Conservation (phyloP, 2,113 vertebrate genomes). For the Raja brachyura region DNA sequence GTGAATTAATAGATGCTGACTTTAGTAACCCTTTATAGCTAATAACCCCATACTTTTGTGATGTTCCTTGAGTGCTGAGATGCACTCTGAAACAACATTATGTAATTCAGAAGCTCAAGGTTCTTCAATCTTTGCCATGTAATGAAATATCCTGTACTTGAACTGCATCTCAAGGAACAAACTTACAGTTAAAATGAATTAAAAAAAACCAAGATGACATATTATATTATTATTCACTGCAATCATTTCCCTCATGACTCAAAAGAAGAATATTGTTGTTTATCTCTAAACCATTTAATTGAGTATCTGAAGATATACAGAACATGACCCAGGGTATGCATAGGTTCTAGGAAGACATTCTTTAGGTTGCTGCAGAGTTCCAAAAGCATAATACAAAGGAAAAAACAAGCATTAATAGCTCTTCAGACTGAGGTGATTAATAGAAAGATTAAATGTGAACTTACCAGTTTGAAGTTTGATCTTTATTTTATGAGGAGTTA, state of each 20-base stretch:
- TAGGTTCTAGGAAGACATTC: background rate
- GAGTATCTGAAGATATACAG: background rate
- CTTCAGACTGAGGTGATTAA: background rate
- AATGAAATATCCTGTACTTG: background rate
- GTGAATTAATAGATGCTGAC: background rate
- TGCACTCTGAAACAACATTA: background rate
- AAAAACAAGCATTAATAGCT: background rate
- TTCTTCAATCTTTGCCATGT: background rate
- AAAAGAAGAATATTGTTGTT: background rate
- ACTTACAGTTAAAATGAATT: constrained; percentile 1
- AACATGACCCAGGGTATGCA: background rate
- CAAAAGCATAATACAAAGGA: background rate
- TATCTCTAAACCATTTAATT: background rate
- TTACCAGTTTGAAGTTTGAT: too few relatives aligned
- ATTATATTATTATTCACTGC: too few relatives aligned
- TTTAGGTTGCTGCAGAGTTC: background rate
- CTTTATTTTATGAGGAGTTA: too few relatives aligned
- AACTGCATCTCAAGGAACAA: background rate
- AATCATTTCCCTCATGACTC: background rate
- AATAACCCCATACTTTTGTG: background rate
- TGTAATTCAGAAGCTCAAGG: background rate
- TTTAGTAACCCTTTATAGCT: background rate
- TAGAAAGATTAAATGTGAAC: too few relatives aligned
- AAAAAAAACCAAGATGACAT: background rate
- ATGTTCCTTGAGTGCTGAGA: background rate